Conservation (phyloP, 2,797 vertebrate species). For the Myotis myotis region DNA sequence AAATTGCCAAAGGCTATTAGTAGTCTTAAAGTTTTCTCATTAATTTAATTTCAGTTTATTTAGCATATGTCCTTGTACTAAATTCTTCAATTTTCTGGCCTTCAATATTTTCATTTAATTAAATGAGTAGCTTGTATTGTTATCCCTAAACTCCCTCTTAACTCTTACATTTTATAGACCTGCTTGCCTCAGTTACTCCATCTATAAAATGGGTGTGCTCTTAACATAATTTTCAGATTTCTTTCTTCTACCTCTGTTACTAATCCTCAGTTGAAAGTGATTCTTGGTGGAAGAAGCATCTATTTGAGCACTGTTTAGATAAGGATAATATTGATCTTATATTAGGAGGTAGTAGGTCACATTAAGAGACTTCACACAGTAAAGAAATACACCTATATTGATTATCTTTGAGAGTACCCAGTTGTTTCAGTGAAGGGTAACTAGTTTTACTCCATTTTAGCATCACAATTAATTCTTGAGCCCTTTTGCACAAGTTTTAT, state of each 20-base stretch:
- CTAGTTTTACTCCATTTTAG: not conserved
- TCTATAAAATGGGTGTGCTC: not conserved
- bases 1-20: not conserved
- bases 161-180: not conserved
- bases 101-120: not conserved
- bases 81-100: not conserved
- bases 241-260: not conserved
- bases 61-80: not conserved
- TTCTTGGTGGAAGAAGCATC: not conserved
- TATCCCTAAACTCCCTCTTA: not conserved
- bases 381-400: not conserved
- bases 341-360: not conserved
- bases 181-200: not conserved
- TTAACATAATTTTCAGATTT: not conserved
- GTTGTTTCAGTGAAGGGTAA: not conserved
- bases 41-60: slow-evolving; percentile 5
- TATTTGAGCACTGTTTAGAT: not conserved
- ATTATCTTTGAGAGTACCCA: not conserved
- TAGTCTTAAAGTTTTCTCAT: not conserved
- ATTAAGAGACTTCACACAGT: not conserved
- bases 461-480: not conserved
- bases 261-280: not conserved
- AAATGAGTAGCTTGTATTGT: not conserved
- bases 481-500: not conserved
- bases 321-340: not conserved